Evolutionary conservation across 2,797 vertebrate genomes (phyloP).

Genomic region (Dendrocincla tyrannina): DNA sequence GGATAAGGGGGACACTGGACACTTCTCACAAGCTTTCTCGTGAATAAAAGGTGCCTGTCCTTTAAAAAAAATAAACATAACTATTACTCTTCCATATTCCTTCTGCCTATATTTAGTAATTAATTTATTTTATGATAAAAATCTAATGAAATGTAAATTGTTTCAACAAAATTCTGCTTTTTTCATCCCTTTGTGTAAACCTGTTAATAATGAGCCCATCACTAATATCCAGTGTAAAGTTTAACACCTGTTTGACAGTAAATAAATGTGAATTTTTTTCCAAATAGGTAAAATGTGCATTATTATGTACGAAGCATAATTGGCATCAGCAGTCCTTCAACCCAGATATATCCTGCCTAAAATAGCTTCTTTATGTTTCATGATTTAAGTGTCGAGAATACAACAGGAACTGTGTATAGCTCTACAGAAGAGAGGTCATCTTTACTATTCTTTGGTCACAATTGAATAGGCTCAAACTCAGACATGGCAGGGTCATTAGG

Average conservation of each 20-base stretch:
- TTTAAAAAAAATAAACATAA: constrained; percentile 79
- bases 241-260: constrained; percentile 99
- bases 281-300: constrained; percentile 82
- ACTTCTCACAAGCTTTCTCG: constrained; percentile 81
- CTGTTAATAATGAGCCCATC: constrained; percentile 97
- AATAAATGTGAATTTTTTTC: constrained; percentile 99
- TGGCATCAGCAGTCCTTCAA: constrained; percentile 47
- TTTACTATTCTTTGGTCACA: constrained; percentile 15
- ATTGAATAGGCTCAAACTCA: constrained; percentile 6
- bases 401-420: background rate
- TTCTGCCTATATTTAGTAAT: constrained; percentile 91
- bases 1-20: constrained; percentile 75
- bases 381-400: background rate
- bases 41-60: constrained; percentile 85
- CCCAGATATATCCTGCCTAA: background rate
- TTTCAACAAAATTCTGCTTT: constrained; percentile 90
- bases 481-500: background rate
- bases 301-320: constrained; percentile 70
- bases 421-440: constrained; percentile 15
- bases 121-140: constrained; percentile 93
- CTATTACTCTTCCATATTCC: constrained; percentile 86
- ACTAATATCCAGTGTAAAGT: constrained; percentile 99
- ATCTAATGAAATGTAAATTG: constrained; percentile 90
- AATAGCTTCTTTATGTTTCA: constrained; percentile 5
- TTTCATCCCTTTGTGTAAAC: constrained; percentile 92